Conservation (phyloP, 23 tunicate species). For the Ascidia mentula region DNA sequence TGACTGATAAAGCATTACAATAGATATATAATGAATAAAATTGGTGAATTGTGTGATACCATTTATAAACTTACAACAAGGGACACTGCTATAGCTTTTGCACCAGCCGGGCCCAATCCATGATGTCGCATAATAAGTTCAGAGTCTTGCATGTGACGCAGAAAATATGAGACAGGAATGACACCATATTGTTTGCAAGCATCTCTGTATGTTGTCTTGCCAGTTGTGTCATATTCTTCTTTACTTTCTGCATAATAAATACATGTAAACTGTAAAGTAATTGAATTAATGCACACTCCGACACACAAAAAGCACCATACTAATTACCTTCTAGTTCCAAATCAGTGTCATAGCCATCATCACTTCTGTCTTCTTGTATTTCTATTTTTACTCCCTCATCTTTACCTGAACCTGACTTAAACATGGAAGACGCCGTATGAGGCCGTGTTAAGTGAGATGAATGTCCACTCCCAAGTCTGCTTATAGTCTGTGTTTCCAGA, state of each 20-base stretch:
- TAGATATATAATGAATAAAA: too few relatives aligned
- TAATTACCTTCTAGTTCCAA: constrained; percentile 78
- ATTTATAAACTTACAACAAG: constrained; percentile 63
- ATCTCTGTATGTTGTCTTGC: constrained; percentile 85
- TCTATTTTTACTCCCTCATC: constrained; percentile 26
- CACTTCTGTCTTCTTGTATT: constrained; percentile 58
- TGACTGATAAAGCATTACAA: constrained; percentile 33
- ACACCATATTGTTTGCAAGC: constrained; percentile 98
- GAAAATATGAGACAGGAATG: constrained; percentile 93
- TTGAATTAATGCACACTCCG: background rate
- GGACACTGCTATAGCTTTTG: constrained; percentile 93
- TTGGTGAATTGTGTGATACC: too few relatives aligned
- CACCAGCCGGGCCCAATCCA: constrained; percentile 93
- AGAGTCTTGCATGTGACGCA: constrained; percentile 90
- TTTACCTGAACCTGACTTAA: constrained; percentile 35
- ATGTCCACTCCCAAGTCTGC: constrained; percentile 75
- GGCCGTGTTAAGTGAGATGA: constrained; percentile 50
- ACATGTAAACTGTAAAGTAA: background rate
- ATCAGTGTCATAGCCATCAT: constrained; percentile 95
- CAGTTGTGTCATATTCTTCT: constrained; percentile 94
- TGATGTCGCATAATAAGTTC: constrained; percentile 84
- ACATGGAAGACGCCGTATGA: constrained; percentile 28
- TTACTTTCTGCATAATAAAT: constrained; percentile 42
- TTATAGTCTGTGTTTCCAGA: constrained; percentile 54
- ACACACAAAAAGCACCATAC: background rate